Percentiles rank a stretch among this genome's conserved stretches.
Evolutionary conservation across 2,113 vertebrate genomes (phyloP).

Genomic region (Junco hyemalis): DNA sequence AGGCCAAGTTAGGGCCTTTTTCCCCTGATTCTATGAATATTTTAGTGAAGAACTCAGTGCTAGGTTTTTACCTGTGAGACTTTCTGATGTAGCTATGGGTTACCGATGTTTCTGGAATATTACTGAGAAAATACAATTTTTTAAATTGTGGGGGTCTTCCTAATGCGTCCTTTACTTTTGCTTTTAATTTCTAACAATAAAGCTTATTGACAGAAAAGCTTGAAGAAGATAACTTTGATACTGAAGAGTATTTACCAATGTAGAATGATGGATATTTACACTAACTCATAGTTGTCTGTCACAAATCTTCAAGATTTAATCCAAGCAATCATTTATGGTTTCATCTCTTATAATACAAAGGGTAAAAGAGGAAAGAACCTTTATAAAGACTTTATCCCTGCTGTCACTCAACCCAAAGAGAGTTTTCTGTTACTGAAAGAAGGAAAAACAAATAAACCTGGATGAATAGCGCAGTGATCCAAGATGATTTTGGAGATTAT

Average conservation of each 20-base stretch:
- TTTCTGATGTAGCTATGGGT: not conserved
- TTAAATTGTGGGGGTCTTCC: accelerated
- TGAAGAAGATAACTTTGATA: not conserved
- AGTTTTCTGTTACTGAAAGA: not conserved
- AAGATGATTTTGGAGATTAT: not conserved
- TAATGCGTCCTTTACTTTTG: not conserved
- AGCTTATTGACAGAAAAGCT: not conserved
- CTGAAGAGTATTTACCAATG: not conserved
- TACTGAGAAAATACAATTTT: not conserved
- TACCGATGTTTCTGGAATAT: not conserved
- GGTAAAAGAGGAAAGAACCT: not conserved
- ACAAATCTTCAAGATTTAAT: not conserved
- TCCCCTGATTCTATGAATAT: not conserved
- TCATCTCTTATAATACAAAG: not conserved
- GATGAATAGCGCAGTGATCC: not conserved
- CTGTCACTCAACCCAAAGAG: not conserved
- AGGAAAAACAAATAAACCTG: not conserved
- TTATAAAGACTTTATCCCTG: not conserved
- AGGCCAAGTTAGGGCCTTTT: not conserved
- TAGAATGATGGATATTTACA: not conserved
- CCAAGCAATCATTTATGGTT: not conserved
- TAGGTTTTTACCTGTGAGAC: not conserved
- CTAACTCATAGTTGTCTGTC: not conserved
- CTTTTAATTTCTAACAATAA: not conserved
- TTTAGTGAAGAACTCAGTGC: not conserved